A percentile compares a stretch with the other conserved stretches of the same genome.
These are phyloP conservation scores for Willisornis vidua DNA, from an alignment of 2,113 vertebrate genomes.

Conservation along the genomic window DNA sequence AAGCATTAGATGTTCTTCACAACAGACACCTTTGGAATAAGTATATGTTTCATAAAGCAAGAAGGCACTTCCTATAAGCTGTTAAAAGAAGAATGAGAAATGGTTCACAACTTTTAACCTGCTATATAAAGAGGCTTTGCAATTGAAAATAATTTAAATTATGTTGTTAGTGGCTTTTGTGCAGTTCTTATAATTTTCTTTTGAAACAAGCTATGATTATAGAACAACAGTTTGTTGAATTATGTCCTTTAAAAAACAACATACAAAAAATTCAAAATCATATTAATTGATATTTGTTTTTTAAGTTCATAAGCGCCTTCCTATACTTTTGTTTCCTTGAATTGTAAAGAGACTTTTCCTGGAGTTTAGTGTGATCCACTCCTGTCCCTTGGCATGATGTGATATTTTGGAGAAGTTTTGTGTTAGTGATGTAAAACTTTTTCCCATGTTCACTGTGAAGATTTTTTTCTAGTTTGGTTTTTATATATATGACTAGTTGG, in stretches of 20 bases:
- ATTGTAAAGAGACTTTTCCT: not conserved
- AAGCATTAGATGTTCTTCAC: not conserved
- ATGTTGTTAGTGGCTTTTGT: not conserved
- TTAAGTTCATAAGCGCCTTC: not conserved
- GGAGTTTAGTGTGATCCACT: not conserved
- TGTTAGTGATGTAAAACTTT: not conserved
- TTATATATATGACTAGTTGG: not conserved
- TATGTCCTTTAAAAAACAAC: not conserved
- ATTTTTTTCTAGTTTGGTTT: not conserved
- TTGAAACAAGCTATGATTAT: not conserved
- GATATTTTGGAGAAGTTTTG: not conserved
- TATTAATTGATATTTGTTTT: not conserved
- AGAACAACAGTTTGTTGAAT: not conserved
- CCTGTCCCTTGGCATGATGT: not conserved
- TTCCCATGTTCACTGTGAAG: not conserved
- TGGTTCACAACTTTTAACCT: not conserved
- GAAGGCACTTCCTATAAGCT: not conserved
- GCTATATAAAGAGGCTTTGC: not conserved
- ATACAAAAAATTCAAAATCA: not conserved
- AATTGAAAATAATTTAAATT: not conserved
- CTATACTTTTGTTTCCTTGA: not conserved
- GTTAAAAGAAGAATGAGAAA: conserved; percentile 2
- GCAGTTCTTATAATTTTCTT: not conserved
- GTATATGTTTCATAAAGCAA: conserved; percentile 5
- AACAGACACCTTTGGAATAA: not conserved